Evolutionary conservation across 1,140 invertebrate genomes (phyloP).

Genomic region (Ptiloglossa arizonensis): DNA sequence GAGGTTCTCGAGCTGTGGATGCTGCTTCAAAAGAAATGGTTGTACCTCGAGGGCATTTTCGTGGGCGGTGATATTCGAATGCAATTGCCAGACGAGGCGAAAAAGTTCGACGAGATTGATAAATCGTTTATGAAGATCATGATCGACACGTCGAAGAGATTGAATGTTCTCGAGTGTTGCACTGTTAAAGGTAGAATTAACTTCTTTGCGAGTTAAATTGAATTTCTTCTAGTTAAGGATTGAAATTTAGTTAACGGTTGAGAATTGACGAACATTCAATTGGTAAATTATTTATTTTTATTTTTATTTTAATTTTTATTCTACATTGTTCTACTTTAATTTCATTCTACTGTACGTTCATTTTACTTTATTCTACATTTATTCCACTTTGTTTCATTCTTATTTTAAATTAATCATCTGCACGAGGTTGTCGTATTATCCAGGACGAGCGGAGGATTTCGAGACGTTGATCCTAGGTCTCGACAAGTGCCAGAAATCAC

Average conservation of each 20-base stretch:
- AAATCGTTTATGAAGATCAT: slow-evolving; percentile 91
- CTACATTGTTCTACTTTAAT: no score
- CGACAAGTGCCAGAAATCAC: slow-evolving; percentile 94
- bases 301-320: not conserved
- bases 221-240: no score
- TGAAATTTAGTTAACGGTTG: no score
- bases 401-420: no score
- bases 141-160: slow-evolving; percentile 89
- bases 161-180: slow-evolving; percentile 90
- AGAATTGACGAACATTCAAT: no score
- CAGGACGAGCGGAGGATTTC: slow-evolving; percentile 89
- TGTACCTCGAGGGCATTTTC: slow-evolving; percentile 95
- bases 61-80: slow-evolving; percentile 92
- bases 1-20: slow-evolving; percentile 94
- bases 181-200: slow-evolving; percentile 80
- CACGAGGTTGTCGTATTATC: no score
- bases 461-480: slow-evolving; percentile 87
- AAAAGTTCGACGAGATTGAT: slow-evolving; percentile 94
- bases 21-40: slow-evolving; percentile 92
- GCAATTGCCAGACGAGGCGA: slow-evolving; percentile 93
- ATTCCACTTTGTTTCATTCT: no score
- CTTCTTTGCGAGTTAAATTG: not conserved
- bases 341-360: no score
- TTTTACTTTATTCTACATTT: no score
- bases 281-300: no score